These are phyloP conservation scores for Tinea semifulvella DNA, from an alignment of 2,888 invertebrate species.

Conservation along the genomic window DNA sequence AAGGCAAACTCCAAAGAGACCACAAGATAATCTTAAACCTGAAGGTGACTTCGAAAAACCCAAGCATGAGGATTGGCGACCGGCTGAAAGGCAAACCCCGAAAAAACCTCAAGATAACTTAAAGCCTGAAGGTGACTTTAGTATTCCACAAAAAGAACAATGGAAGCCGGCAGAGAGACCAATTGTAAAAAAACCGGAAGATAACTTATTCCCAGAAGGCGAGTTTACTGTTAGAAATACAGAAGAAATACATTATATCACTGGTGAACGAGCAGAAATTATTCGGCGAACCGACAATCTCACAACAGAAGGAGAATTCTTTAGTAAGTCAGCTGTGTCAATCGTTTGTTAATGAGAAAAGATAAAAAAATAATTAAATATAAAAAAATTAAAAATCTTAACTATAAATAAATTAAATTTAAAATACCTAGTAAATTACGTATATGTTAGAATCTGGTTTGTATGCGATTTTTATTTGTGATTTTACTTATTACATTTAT, in stretches of 20 bases:
- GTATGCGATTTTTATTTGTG: too few relatives aligned
- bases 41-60: conserved; percentile 49
- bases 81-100: conserved; percentile 35
- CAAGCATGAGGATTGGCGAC: conserved; percentile 30
- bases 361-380: too few relatives aligned
- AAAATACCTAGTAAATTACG: too few relatives aligned
- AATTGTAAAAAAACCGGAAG: conserved; percentile 54
- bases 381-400: too few relatives aligned
- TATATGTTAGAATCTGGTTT: too few relatives aligned
- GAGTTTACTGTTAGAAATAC: conserved; percentile 63
- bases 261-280: conserved; percentile 72
- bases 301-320: conserved; percentile 71
- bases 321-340: conserved; percentile 46
- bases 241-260: conserved; percentile 68
- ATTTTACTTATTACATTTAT: too few relatives aligned
- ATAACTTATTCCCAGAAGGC: conserved; percentile 69
- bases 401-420: too few relatives aligned
- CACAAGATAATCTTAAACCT: conserved; percentile 31
- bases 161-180: conserved; percentile 33
- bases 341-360: too few relatives aligned
- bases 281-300: conserved; percentile 73
- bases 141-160: conserved; percentile 30
- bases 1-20: conserved; percentile 37
- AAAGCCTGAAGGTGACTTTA: conserved; percentile 21
- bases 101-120: conserved; percentile 70